Conservation (phyloP, 2,113 vertebrate species). For the Centropristis striata region DNA sequence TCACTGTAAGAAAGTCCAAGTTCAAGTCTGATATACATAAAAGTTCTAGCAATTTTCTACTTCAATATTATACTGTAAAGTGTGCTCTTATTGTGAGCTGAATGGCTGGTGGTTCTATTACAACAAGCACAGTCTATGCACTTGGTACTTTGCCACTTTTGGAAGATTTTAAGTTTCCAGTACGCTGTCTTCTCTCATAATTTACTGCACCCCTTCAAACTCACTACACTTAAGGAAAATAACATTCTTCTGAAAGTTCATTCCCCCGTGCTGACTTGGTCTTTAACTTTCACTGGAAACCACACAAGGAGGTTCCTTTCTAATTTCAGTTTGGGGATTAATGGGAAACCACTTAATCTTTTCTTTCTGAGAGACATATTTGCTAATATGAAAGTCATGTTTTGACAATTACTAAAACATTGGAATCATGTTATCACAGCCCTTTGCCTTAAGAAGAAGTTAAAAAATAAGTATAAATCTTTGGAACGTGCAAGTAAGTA, state of each 20-base stretch:
- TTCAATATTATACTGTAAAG: not conserved
- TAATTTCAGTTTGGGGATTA: slow-evolving; percentile 31
- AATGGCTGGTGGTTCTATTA: not conserved
- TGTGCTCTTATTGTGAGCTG: not conserved
- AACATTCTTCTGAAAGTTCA: slow-evolving; percentile 51
- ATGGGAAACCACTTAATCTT: not conserved
- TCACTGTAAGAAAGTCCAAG: no score
- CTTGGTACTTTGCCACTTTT: no score
- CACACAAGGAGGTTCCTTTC: slow-evolving; percentile 10
- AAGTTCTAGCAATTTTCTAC: not conserved
- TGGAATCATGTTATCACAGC: no score
- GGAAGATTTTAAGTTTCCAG: not conserved
- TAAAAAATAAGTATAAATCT: no score
- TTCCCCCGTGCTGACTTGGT: slow-evolving; percentile 1
- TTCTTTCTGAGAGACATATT: not conserved
- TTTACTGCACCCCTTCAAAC: slow-evolving; percentile 29
- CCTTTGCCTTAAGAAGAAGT: no score
- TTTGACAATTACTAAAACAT: slow-evolving; percentile 9
- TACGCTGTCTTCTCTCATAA: slow-evolving; percentile 4
- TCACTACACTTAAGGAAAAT: slow-evolving; percentile 33
- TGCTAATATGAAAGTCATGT: not conserved
- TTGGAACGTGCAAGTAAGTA: no score
- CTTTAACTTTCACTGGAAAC: slow-evolving; percentile 43
- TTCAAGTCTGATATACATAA: no score
- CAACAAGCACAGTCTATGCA: not conserved